A percentile compares a stretch with the other conserved stretches of the same genome.
Conservation (phyloP, 2,888 invertebrate species). For the Marasmarcha lunaedactyla region DNA sequence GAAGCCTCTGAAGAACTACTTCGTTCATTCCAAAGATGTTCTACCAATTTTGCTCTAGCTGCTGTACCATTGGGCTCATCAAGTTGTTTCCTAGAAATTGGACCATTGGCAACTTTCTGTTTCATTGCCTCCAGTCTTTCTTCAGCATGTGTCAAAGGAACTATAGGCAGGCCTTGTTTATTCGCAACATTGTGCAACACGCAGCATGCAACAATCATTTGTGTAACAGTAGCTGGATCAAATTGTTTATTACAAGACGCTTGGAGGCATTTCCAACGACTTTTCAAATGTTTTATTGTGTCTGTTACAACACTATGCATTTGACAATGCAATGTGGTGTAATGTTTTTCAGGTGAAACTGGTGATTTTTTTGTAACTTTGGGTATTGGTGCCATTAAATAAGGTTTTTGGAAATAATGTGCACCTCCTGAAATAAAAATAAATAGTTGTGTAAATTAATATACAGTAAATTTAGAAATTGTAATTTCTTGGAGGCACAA, state of each 20-base stretch:
- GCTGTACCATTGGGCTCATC: conserved; percentile 33
- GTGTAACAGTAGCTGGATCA: conserved; percentile 40
- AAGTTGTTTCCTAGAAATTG: conserved; percentile 38
- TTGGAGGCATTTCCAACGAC: conserved; percentile 54
- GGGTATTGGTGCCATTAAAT: conserved; percentile 53
- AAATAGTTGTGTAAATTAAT: no score
- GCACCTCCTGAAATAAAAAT: conserved; percentile 36
- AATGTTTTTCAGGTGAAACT: conserved; percentile 51
- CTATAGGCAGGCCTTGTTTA: conserved; percentile 27
- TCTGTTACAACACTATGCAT: conserved; percentile 33
- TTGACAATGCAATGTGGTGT: conserved; percentile 40
- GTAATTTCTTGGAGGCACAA: no score
- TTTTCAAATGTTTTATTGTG: conserved; percentile 52
- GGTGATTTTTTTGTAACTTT: conserved; percentile 56
- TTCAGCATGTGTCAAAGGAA: conserved; percentile 45
- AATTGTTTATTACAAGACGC: conserved; percentile 53
- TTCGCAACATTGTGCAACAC: conserved; percentile 49
- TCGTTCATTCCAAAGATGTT: conserved; percentile 45
- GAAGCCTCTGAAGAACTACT: conserved; percentile 31
- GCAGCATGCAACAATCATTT: conserved; percentile 49
- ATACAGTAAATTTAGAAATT: no score
- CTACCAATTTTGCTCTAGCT: conserved; percentile 31
- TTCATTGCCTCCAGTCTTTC: conserved; percentile 54
- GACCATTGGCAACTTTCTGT: conserved; percentile 52
- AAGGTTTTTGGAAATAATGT: conserved; percentile 44